Evolutionary conservation across 2,888 invertebrate genomes (phyloP).

Genomic region (Yponomeuta evonymella): DNA sequence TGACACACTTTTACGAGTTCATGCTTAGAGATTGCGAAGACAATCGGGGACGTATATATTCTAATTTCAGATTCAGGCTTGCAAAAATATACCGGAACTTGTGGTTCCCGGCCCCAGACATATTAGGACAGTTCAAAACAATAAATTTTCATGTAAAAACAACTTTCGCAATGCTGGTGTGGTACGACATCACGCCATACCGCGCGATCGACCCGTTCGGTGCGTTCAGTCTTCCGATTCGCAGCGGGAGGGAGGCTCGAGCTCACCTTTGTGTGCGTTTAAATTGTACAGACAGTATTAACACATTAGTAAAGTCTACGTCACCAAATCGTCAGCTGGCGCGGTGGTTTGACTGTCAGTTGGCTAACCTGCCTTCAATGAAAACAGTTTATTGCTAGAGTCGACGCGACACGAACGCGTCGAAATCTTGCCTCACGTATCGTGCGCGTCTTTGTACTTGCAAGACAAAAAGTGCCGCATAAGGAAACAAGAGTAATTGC

Average conservation of each 20-base stretch:
- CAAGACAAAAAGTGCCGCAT: neutral
- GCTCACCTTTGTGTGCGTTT: neutral
- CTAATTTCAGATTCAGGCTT: neutral
- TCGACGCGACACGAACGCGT: conserved; percentile 44
- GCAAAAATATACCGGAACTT: neutral
- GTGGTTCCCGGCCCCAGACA: neutral
- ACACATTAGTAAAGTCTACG: conserved; percentile 28
- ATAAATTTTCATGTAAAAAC: conserved; percentile 11
- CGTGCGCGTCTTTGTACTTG: conserved; percentile 29
- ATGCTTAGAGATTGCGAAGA: conserved; percentile 7
- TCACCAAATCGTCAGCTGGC: conserved; percentile 46
- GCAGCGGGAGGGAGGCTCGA: conserved; percentile 18
- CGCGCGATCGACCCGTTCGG: conserved; percentile 46
- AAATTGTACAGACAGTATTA: neutral
- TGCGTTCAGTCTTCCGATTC: conserved; percentile 16
- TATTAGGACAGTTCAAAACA: neutral
- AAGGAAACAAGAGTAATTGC: neutral
- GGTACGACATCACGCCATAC: conserved; percentile 62
- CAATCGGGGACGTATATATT: neutral
- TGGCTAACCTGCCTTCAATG: neutral
- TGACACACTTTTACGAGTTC: conserved; percentile 18
- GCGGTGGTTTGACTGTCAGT: conserved; percentile 12
- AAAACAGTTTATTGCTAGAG: conserved; percentile 48
- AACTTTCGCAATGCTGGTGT: conserved; percentile 58
- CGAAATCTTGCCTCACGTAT: conserved; percentile 38